These are phyloP conservation scores for Rhagoletis zephyria DNA, from an alignment of 1,140 invertebrate species.

Conservation along the genomic window DNA sequence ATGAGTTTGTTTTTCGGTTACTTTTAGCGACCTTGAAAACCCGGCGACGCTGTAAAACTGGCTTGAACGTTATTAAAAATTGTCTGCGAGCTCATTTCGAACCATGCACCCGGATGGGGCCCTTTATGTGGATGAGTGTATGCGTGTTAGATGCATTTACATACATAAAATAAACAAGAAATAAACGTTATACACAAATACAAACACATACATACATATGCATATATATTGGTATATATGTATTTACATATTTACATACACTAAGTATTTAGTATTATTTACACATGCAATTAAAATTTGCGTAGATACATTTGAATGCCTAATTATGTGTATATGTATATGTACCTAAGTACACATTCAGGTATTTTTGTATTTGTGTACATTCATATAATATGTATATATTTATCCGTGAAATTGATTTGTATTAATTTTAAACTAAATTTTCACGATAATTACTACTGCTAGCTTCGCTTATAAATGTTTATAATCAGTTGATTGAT, in stretches of 20 bases:
- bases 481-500: not conserved
- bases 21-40: slow-evolving; percentile 9
- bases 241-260: not conserved
- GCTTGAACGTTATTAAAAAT: not conserved
- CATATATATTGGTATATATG: no score
- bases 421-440: not conserved
- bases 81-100: not conserved
- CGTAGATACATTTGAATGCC: no score
- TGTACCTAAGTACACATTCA: not conserved
- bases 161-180: slow-evolving; percentile 36
- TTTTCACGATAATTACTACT: slow-evolving; percentile 6
- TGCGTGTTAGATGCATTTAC: slow-evolving; percentile 18
- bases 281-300: no score
- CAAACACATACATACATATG: not conserved
- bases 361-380: not conserved
- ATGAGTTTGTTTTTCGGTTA: not conserved
- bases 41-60: slow-evolving; percentile 6
- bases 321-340: not conserved
- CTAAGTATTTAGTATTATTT: no score
- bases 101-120: not conserved
- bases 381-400: not conserved
- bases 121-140: not conserved
- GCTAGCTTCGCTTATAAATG: not conserved
- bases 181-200: not conserved
- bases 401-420: not conserved